Percentiles rank a stretch among this genome's conserved stretches.
phyloP scores from a whole-genome alignment of 2,797 vertebrate genomes.

The Sardinella longiceps region DNA sequence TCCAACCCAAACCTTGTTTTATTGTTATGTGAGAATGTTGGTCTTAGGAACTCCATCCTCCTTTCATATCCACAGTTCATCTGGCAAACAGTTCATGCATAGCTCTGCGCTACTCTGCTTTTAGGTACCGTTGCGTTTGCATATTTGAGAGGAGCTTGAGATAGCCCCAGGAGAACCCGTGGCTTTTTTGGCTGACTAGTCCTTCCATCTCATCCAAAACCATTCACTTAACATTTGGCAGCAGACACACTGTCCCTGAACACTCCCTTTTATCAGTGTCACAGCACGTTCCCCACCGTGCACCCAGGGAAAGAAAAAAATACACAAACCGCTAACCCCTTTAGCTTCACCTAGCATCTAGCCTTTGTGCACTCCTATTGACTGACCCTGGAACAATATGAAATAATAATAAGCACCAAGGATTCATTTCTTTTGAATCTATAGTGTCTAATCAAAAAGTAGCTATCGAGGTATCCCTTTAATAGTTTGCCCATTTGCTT shows the following conservation, averaged over 20 bases:
- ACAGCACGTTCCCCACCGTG: slow-evolving; percentile 15
- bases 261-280: slow-evolving; percentile 12
- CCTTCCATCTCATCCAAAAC: background rate
- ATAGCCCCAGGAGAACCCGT: background rate
- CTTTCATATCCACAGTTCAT: background rate
- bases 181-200: background rate
- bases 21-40: too few relatives aligned
- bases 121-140: background rate
- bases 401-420: background rate
- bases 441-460: slow-evolving; percentile 4
- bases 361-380: slow-evolving; percentile 13
- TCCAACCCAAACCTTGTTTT: background rate
- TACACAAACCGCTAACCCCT: background rate
- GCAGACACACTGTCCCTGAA: background rate
- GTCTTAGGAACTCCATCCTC: background rate
- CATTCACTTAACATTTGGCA: slow-evolving; percentile 16
- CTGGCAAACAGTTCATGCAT: background rate
- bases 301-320: background rate
- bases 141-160: background rate
- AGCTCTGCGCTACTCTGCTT: background rate
- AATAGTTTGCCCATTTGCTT: slow-evolving; percentile 19
- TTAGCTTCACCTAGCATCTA: slow-evolving; percentile 8
- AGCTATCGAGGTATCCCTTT: slow-evolving; percentile 41
- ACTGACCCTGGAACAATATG: slow-evolving; percentile 6
- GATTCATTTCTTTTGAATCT: background rate